Percentiles rank a stretch among this genome's conserved stretches.
Evolutionary conservation across 2,113 vertebrate genomes (phyloP).

Genomic region (Eleginops maclovinus): DNA sequence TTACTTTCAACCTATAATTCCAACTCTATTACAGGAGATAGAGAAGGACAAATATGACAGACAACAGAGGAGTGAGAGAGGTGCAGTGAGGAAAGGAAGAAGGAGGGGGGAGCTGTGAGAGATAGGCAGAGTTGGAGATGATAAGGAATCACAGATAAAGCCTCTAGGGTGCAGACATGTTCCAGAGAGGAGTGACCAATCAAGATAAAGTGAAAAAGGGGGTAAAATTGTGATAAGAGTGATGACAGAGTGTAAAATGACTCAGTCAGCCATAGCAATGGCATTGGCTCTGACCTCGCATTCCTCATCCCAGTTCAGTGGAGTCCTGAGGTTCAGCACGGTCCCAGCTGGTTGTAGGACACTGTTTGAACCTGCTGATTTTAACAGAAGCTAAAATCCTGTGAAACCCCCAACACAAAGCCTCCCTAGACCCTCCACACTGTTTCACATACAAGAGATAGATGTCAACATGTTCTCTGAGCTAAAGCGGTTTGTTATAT

Average conservation of each 20-base stretch:
- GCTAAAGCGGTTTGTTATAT: background rate
- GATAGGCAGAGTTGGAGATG: conserved; percentile 62
- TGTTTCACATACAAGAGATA: background rate
- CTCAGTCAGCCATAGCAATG: conserved; percentile 63
- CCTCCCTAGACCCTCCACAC: background rate
- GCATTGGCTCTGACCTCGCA: conserved; percentile 62
- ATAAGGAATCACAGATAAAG: conserved; percentile 79
- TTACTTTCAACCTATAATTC: conserved; percentile 60
- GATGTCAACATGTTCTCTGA: background rate
- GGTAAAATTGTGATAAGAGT: conserved; percentile 73
- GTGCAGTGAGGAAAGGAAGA: conserved; percentile 17
- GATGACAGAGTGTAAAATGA: conserved; percentile 78
- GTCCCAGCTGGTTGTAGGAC: conserved; percentile 33
- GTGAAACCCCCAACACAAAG: background rate
- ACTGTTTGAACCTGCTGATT: conserved; percentile 21
- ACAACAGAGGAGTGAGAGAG: conserved; percentile 41
- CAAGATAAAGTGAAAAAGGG: conserved; percentile 71
- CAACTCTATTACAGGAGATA: conserved; percentile 58
- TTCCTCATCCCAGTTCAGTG: conserved; percentile 49
- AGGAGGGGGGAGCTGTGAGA: conserved; percentile 14
- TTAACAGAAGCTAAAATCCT: conserved; percentile 2
- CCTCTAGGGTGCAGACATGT: conserved; percentile 67
- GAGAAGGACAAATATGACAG: conserved; percentile 64
- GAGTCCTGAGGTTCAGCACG: conserved; percentile 12
- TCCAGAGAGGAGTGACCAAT: conserved; percentile 75